Evolutionary conservation across 2,888 invertebrate genomes (phyloP).

Genomic region (Galeopsomyia nigrocyanea): DNA sequence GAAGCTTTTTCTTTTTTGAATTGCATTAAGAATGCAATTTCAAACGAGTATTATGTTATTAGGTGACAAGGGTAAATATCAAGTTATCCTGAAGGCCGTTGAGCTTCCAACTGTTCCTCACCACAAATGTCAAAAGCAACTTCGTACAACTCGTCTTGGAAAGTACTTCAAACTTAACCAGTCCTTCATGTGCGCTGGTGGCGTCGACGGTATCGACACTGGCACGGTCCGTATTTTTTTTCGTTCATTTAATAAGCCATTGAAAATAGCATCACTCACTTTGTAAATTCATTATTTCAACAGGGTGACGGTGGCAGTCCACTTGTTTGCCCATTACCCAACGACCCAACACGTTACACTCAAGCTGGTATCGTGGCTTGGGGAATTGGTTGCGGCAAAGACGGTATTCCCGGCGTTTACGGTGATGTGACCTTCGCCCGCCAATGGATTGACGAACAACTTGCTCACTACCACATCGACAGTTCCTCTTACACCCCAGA

Average conservation of each 20-base stretch:
- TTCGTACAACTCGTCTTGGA: constrained; percentile 43
- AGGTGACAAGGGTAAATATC: constrained; percentile 37
- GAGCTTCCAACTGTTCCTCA: constrained; percentile 29
- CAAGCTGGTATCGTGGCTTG: constrained; percentile 47
- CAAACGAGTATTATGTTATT: background rate
- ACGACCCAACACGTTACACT: constrained; percentile 32
- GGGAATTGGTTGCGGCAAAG: constrained; percentile 44
- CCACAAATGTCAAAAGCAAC: constrained; percentile 23
- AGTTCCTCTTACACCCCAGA: constrained; percentile 12
- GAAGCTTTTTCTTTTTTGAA: background rate
- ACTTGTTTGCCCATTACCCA: constrained; percentile 36
- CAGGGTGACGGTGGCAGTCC: constrained; percentile 48
- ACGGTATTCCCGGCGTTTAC: constrained; percentile 41
- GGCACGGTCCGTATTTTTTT: constrained; percentile 34
- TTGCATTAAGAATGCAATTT: background rate
- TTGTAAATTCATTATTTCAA: background rate
- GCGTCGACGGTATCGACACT: constrained; percentile 33
- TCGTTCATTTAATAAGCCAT: background rate
- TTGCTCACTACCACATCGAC: constrained; percentile 34
- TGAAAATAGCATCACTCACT: too few relatives aligned
- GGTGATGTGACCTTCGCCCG: constrained; percentile 35
- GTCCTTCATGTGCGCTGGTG: constrained; percentile 47
- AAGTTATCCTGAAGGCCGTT: constrained; percentile 39
- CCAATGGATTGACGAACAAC: constrained; percentile 38
- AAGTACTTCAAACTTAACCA: constrained; percentile 41